Evolutionary conservation across 2,888 invertebrate species (phyloP).

Genomic region (Operophtera brumata): DNA sequence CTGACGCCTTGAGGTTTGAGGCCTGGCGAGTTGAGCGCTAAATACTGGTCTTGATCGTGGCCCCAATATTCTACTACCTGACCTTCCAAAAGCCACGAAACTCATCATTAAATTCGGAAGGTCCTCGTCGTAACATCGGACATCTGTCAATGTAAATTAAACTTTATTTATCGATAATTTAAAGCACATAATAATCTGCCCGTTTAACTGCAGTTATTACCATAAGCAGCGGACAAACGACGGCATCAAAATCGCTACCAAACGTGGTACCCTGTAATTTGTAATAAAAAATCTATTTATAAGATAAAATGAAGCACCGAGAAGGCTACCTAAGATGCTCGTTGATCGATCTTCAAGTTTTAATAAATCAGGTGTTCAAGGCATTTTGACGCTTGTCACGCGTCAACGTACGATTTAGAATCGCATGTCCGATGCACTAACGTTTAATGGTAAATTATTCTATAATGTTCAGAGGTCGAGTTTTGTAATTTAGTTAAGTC

Average conservation of each 20-base stretch:
- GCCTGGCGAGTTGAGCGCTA: not conserved
- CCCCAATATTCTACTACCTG: slow-evolving; percentile 57
- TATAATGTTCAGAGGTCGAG: slow-evolving; percentile 74
- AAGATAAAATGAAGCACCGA: slow-evolving; percentile 75
- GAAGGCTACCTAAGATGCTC: slow-evolving; percentile 76
- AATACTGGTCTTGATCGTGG: slow-evolving; percentile 22
- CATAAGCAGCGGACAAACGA: slow-evolving; percentile 46
- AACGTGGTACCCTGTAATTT: slow-evolving; percentile 79
- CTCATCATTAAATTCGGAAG: slow-evolving; percentile 60
- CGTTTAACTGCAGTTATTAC: slow-evolving; percentile 52
- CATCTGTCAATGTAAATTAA: slow-evolving; percentile 53
- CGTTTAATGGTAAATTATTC: slow-evolving; percentile 71
- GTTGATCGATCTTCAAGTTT: slow-evolving; percentile 71
- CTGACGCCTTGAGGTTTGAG: slow-evolving; percentile 1
- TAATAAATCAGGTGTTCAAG: slow-evolving; percentile 67
- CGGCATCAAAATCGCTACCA: slow-evolving; percentile 76
- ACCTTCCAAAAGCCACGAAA: slow-evolving; percentile 57
- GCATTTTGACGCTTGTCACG: slow-evolving; percentile 76
- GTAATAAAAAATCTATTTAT: slow-evolving; percentile 81
- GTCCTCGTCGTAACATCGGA: slow-evolving; percentile 21
- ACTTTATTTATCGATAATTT: slow-evolving; percentile 59
- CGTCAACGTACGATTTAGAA: slow-evolving; percentile 62
- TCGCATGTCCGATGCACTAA: slow-evolving; percentile 46
- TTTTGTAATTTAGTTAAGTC: slow-evolving; percentile 79
- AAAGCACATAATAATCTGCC: slow-evolving; percentile 59